Evolutionary conservation across 2,113 vertebrate genomes (phyloP).

Genomic region (Crypturellus undulatus): DNA sequence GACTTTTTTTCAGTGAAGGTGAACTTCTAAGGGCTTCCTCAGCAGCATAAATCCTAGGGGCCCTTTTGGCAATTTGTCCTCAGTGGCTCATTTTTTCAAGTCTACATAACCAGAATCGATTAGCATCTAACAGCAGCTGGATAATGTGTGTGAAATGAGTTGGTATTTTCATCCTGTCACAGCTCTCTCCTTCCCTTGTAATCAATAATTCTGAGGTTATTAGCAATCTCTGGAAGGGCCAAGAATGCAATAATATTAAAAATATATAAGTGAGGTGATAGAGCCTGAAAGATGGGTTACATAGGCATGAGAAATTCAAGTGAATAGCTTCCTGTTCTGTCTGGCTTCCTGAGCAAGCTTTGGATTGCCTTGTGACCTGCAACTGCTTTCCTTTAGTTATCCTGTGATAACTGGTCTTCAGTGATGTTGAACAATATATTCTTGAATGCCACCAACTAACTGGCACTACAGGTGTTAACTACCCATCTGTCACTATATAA

Average conservation of each 20-base stretch:
- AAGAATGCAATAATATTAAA: not conserved
- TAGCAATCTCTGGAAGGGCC: not conserved
- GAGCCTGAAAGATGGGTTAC: not conserved
- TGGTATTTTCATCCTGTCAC: not conserved
- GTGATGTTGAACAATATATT: not conserved
- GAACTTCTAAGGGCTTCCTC: not conserved
- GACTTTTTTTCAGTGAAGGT: not conserved
- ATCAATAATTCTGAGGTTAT: not conserved
- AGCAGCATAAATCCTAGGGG: not conserved
- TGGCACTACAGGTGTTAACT: not conserved
- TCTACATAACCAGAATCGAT: not conserved
- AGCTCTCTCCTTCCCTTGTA: not conserved
- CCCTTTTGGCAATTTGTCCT: not conserved
- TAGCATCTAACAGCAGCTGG: not conserved
- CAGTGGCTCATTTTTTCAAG: not conserved
- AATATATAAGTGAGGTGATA: not conserved
- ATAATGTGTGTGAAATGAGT: not conserved
- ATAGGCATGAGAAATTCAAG: not conserved
- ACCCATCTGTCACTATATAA: too few species aligned
- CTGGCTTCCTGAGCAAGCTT: not conserved
- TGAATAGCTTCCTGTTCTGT: not conserved
- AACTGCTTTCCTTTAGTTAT: not conserved
- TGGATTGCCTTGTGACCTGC: not conserved
- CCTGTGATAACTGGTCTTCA: not conserved
- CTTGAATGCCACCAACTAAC: not conserved